phyloP scores from a whole-genome alignment of 2,888 invertebrate genomes.

The Entomobrya multifasciata region DNA sequence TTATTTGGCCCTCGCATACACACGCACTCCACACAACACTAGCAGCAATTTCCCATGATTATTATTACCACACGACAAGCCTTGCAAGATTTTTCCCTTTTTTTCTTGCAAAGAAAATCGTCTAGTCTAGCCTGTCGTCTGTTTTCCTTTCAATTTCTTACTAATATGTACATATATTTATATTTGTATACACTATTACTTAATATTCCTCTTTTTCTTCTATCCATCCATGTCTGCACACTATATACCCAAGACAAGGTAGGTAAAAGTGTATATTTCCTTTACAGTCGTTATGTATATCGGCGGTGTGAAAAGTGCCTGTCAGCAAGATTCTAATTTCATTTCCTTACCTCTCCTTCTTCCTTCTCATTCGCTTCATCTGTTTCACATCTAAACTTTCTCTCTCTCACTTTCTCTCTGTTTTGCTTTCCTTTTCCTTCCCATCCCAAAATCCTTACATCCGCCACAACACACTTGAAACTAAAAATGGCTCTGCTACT shows the following conservation, averaged over 20 bases:
- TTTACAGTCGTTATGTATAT: background rate
- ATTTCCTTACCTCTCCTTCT: slow-evolving; percentile 60
- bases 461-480: too few species aligned
- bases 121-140: too few species aligned
- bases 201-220: background rate
- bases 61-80: too few species aligned
- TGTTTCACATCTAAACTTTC: slow-evolving; percentile 30
- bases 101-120: background rate
- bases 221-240: too few species aligned
- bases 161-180: too few species aligned
- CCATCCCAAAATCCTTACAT: too few species aligned
- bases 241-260: too few species aligned
- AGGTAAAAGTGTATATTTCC: too few species aligned
- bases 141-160: too few species aligned
- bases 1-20: too few species aligned
- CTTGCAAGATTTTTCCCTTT: background rate
- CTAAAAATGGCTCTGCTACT: background rate
- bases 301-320: slow-evolving; percentile 60
- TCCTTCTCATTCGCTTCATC: slow-evolving; percentile 52
- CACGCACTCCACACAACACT: too few species aligned
- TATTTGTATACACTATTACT: background rate
- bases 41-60: too few species aligned
- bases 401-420: slow-evolving; percentile 6
- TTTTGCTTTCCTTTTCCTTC: background rate
- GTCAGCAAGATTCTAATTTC: slow-evolving; percentile 69